Evolutionary conservation across 92 coral and sea anemone species (phyloP).

Genomic region (Zoanthus solanderi): DNA sequence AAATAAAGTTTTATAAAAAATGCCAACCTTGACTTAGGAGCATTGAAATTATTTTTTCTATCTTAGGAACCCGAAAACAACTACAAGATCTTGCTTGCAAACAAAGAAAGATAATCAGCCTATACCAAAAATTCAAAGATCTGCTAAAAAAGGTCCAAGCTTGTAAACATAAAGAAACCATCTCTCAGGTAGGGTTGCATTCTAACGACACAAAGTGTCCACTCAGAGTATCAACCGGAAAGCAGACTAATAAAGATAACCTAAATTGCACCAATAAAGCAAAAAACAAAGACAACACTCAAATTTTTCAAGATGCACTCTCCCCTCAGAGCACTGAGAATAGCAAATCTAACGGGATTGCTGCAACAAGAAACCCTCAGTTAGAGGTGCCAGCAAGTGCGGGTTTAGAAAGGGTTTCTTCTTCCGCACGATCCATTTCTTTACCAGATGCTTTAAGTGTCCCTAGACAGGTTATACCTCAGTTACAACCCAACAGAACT

Average conservation of each 20-base stretch:
- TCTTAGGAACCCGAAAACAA: conserved; percentile 44
- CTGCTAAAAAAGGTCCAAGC: conserved; percentile 62
- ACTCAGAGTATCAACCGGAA: neutral
- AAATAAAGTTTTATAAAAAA: too few relatives aligned
- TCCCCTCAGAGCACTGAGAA: neutral
- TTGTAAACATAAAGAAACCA: conserved; percentile 48
- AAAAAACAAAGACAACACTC: neutral
- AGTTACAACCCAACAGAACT: neutral
- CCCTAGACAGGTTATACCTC: neutral
- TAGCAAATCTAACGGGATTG: neutral
- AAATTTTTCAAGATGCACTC: neutral
- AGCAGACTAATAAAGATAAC: neutral
- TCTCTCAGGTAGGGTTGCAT: neutral
- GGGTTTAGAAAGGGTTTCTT: neutral
- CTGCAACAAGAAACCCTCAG: neutral
- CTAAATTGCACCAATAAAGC: neutral
- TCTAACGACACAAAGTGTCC: conserved; percentile 34
- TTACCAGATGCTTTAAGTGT: conserved; percentile 10
- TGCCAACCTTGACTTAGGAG: too few relatives aligned
- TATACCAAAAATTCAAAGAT: conserved; percentile 68
- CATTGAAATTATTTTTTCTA: neutral
- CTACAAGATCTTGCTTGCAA: conserved; percentile 67
- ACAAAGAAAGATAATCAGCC: conserved; percentile 68
- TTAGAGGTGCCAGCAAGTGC: neutral
- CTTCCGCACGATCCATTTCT: neutral